A percentile compares a stretch with the other conserved stretches of the same genome.
Evolutionary conservation across 2,888 invertebrate species (phyloP).

Genomic region (Helleia helle): DNA sequence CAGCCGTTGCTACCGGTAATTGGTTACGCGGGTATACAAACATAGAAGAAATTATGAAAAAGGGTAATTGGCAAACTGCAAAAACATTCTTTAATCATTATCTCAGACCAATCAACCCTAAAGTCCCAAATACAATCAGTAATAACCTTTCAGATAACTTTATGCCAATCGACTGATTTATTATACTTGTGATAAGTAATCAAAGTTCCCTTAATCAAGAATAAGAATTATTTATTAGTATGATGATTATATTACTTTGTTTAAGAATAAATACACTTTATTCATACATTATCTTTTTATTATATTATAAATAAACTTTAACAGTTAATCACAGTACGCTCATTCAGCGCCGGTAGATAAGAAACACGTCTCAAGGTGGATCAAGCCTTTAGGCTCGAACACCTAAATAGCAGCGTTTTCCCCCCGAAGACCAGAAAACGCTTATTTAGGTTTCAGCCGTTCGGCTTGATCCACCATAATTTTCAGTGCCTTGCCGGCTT

Average conservation of each 20-base stretch:
- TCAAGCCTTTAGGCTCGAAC: slow-evolving; percentile 1
- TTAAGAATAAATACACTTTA: slow-evolving; percentile 2
- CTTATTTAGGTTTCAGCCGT: too few species aligned
- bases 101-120: slow-evolving; percentile 2
- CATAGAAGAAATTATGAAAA: slow-evolving; percentile 3
- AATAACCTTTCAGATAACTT: not conserved
- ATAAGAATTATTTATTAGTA: slow-evolving; percentile 4
- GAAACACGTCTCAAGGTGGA: slow-evolving; percentile 3
- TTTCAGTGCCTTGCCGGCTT: too few species aligned
- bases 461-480: too few species aligned
- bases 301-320: too few species aligned
- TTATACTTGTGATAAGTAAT: slow-evolving; percentile 4
- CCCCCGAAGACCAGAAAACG: too few species aligned
- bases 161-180: slow-evolving; percentile 1
- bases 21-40: not conserved
- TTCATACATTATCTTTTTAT: not conserved
- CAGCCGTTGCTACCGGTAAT: not conserved
- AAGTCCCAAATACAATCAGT: not conserved
- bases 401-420: slow-evolving; percentile 1
- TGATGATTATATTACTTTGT: slow-evolving; percentile 1
- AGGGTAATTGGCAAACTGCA: not conserved
- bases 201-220: slow-evolving; percentile 3
- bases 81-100: slow-evolving; percentile 7
- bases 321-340: slow-evolving; percentile 6
- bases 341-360: slow-evolving; percentile 6